Evolutionary conservation across 2,888 invertebrate genomes (phyloP).

Genomic region (Piscicola geometra): DNA sequence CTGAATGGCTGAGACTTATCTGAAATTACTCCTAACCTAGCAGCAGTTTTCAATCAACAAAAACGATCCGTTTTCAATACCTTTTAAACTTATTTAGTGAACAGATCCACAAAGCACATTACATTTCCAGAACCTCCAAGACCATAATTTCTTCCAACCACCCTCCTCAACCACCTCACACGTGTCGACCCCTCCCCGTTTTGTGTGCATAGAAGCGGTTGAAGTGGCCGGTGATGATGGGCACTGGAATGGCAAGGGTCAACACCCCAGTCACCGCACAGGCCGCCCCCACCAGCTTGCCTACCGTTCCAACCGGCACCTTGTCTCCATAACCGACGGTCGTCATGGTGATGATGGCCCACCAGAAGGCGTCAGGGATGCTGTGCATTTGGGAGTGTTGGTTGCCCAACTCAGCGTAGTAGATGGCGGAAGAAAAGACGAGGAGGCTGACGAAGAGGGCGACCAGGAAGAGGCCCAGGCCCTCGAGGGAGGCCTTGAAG

Average conservation of each 20-base stretch:
- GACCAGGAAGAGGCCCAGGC: slow-evolving; percentile 57
- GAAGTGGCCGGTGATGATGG: slow-evolving; percentile 59
- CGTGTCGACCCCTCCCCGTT: slow-evolving; percentile 41
- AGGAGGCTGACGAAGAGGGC: slow-evolving; percentile 57
- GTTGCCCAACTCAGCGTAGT: slow-evolving; percentile 57
- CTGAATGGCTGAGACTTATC: no score
- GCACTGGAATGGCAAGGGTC: slow-evolving; percentile 58
- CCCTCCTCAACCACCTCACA: slow-evolving; percentile 35
- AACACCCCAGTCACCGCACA: slow-evolving; percentile 57
- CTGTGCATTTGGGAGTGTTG: slow-evolving; percentile 51
- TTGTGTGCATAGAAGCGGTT: slow-evolving; percentile 41
- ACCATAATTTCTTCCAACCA: no score
- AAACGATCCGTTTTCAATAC: no score
- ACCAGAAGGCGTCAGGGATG: slow-evolving; percentile 57
- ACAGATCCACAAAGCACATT: no score
- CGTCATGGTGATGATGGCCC: slow-evolving; percentile 56
- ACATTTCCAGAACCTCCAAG: no score
- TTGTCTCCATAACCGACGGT: slow-evolving; percentile 56
- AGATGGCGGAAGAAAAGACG: slow-evolving; percentile 58
- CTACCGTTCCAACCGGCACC: slow-evolving; percentile 52
- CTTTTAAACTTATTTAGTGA: no score
- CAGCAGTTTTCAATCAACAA: no score
- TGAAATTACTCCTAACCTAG: no score
- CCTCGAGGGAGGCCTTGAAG: slow-evolving; percentile 58
- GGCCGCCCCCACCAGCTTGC: slow-evolving; percentile 53